A percentile compares a stretch with the other conserved stretches of the same genome.
Evolutionary conservation across 1,140 invertebrate species (phyloP).

Genomic region (Ganaspis sp.): DNA sequence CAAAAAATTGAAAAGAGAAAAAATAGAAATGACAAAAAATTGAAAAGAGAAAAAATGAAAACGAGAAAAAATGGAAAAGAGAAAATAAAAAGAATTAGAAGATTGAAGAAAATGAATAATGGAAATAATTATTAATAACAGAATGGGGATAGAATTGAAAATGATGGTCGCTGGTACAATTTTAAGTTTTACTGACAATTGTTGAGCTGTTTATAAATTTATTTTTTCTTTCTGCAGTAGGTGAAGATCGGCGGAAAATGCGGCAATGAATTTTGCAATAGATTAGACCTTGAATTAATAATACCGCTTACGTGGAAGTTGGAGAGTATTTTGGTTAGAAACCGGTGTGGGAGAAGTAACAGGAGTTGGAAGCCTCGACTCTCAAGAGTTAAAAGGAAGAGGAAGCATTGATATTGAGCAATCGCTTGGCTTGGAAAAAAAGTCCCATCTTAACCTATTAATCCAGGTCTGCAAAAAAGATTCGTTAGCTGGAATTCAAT

Average conservation of each 20-base stretch:
- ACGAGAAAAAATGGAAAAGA: not conserved
- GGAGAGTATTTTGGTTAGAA: constrained; percentile 10
- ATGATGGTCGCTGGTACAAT: not conserved
- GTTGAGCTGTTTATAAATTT: not conserved
- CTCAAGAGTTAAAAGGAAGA: not conserved
- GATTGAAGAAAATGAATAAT: not conserved
- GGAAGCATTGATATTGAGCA: constrained; percentile 8
- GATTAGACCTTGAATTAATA: constrained; percentile 10
- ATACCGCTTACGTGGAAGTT: constrained; percentile 1
- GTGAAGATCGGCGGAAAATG: not conserved
- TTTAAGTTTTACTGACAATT: not conserved
- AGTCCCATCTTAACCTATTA: not conserved
- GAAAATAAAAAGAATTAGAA: no score
- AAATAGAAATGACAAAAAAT: not conserved
- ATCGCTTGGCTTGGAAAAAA: not conserved
- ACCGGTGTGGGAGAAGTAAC: not conserved
- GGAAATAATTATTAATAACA: no score
- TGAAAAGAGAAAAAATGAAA: no score
- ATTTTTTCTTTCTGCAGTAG: not conserved
- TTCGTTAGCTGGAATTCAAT: not conserved
- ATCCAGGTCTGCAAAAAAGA: constrained; percentile 1
- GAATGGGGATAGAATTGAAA: no score
- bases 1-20: no score
- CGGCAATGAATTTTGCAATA: constrained; percentile 10
- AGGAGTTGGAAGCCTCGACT: not conserved